Evolutionary conservation across 2,888 invertebrate species (phyloP).

Genomic region (Drosophila mayaguana): DNA sequence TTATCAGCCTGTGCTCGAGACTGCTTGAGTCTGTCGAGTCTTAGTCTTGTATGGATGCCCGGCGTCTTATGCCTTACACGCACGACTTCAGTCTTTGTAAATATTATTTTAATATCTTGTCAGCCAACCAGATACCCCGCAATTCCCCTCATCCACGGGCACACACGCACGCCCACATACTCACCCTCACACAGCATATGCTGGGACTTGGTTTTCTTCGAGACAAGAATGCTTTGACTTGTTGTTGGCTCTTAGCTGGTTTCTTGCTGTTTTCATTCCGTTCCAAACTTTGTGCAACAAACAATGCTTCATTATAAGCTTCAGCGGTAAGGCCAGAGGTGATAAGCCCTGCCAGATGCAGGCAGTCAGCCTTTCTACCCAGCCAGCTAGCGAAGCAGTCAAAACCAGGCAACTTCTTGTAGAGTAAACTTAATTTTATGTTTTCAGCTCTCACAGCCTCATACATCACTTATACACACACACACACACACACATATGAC

Average conservation of each 20-base stretch:
- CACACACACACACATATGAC: constrained; percentile 35
- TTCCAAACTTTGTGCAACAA: constrained; percentile 75
- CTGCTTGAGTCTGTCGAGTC: constrained; percentile 4
- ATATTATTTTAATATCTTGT: constrained; percentile 79
- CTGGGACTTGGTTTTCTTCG: constrained; percentile 14
- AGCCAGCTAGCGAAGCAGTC: constrained; percentile 18
- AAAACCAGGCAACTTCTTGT: constrained; percentile 65
- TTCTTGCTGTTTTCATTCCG: constrained; percentile 59
- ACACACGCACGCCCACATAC: constrained; percentile 19
- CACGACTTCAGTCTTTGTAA: constrained; percentile 67
- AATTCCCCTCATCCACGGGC: constrained; percentile 3
- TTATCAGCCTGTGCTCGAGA: constrained; percentile 22
- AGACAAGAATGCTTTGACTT: constrained; percentile 27
- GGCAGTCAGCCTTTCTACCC: constrained; percentile 28
- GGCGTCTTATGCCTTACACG: constrained; percentile 59
- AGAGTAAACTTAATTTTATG: constrained; percentile 73
- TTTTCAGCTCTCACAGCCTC: constrained; percentile 53
- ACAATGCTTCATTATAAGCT: constrained; percentile 80
- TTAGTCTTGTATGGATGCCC: constrained; percentile 20
- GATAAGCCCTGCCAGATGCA: constrained; percentile 77
- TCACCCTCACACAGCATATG: constrained; percentile 2
- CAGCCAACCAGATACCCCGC: constrained; percentile 33
- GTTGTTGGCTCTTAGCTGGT: constrained; percentile 50
- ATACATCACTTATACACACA: constrained; percentile 31
- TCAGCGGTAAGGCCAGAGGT: constrained; percentile 69